Percentiles rank a stretch among this genome's conserved stretches.
Conservation (phyloP, 2,797 vertebrate genomes). For the Coracias cyanogaster region DNA sequence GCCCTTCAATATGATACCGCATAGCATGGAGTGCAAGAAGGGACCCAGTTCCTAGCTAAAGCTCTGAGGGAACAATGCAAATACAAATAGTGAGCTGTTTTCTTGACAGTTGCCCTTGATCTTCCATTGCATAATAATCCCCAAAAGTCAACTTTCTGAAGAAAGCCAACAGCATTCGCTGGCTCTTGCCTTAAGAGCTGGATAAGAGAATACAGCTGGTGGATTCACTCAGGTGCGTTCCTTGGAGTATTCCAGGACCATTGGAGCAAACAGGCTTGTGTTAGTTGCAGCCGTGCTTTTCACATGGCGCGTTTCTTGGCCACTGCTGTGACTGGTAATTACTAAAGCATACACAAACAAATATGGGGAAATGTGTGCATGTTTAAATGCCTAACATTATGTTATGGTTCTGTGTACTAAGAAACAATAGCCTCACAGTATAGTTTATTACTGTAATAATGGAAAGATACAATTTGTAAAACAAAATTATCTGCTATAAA, state of each 20-base stretch:
- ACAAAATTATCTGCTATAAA: conserved; percentile 5
- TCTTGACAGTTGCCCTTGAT: neutral
- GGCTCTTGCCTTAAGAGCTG: neutral
- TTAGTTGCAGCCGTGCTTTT: neutral
- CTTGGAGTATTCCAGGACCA: neutral
- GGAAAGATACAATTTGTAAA: conserved; percentile 27
- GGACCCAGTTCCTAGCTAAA: neutral
- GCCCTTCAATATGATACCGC: neutral
- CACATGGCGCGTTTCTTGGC: neutral
- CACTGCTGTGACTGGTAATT: neutral
- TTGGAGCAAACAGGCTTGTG: neutral
- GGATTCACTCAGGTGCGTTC: neutral
- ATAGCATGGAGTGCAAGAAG: neutral
- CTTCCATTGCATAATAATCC: neutral
- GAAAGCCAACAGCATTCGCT: neutral
- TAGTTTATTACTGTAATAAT: neutral
- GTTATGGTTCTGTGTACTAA: neutral
- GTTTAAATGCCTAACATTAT: neutral
- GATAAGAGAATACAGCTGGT: neutral
- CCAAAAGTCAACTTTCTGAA: neutral
- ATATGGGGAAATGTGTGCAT: neutral
- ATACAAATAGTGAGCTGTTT: neutral
- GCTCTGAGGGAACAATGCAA: neutral
- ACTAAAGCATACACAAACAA: conserved; percentile 9
- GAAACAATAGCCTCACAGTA: neutral